These are phyloP conservation scores for Oophaga pumilio DNA, from an alignment of 2,113 vertebrate genomes.

Conservation along the genomic window DNA sequence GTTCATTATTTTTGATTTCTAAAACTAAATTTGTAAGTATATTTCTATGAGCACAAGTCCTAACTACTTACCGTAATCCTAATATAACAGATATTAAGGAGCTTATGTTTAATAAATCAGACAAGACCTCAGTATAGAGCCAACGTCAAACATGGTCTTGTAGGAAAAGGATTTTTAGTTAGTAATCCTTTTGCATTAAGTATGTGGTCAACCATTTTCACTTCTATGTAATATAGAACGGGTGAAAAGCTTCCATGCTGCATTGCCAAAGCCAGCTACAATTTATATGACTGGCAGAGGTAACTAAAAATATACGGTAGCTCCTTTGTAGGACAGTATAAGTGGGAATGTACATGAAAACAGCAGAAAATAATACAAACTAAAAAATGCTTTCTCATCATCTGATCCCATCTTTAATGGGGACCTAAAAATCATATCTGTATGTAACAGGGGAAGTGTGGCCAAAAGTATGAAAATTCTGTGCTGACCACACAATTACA, in stretches of 20 bases:
- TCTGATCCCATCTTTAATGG: no score
- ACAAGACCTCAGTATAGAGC: background rate
- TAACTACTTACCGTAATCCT: no score
- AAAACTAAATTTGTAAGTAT: background rate
- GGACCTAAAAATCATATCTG: no score
- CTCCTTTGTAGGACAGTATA: no score
- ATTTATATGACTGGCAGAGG: background rate
- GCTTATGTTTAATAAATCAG: background rate
- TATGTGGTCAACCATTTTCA: background rate
- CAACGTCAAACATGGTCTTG: background rate
- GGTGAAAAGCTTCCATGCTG: background rate
- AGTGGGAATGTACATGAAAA: no score
- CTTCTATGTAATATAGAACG: background rate
- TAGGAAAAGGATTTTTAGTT: background rate
- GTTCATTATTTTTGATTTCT: background rate
- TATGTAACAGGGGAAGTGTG: no score
- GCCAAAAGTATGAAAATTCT: no score
- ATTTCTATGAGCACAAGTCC: no score
- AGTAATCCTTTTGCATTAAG: background rate
- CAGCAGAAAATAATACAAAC: no score
- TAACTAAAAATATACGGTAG: background rate
- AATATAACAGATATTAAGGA: background rate
- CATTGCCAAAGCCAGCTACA: background rate
- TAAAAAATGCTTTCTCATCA: no score
- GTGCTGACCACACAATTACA: no score